phyloP scores from a whole-genome alignment of 2,888 invertebrate genomes.

The Theretra japonica region DNA sequence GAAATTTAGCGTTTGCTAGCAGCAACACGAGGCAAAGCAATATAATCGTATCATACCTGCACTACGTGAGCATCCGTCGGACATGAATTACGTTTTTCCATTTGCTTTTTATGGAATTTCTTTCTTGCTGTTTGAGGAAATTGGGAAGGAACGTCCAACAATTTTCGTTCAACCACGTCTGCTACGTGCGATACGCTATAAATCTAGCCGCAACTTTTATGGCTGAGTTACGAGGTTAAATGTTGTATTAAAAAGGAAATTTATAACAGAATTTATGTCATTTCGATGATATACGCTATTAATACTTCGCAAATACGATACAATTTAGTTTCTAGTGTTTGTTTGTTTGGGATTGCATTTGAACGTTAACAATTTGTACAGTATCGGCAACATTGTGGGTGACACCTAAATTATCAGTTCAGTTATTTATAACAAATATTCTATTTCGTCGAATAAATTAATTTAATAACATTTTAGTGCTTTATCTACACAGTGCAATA shows the following conservation, averaged over 20 bases:
- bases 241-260: slow-evolving; percentile 20
- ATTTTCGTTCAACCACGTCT: slow-evolving; percentile 37
- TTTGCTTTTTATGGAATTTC: slow-evolving; percentile 43
- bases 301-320: neutral
- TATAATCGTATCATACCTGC: slow-evolving; percentile 45
- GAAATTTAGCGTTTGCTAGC: neutral
- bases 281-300: neutral
- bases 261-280: neutral
- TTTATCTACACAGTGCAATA: too few species aligned
- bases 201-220: slow-evolving; percentile 36
- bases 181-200: slow-evolving; percentile 37
- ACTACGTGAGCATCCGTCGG: slow-evolving; percentile 39
- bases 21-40: slow-evolving; percentile 29
- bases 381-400: too few species aligned
- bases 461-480: too few species aligned
- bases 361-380: too few species aligned
- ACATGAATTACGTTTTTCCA: slow-evolving; percentile 41
- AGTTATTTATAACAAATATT: too few species aligned
- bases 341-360: neutral
- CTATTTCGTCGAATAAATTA: too few species aligned
- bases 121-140: slow-evolving; percentile 37
- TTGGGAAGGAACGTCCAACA: slow-evolving; percentile 35
- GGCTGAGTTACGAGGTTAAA: slow-evolving; percentile 27
- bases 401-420: too few species aligned
- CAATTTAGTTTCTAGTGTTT: neutral